Percentiles rank a stretch among this genome's conserved stretches.
phyloP scores from a whole-genome alignment of 2,113 vertebrate species.

The Zootoca vivipara region DNA sequence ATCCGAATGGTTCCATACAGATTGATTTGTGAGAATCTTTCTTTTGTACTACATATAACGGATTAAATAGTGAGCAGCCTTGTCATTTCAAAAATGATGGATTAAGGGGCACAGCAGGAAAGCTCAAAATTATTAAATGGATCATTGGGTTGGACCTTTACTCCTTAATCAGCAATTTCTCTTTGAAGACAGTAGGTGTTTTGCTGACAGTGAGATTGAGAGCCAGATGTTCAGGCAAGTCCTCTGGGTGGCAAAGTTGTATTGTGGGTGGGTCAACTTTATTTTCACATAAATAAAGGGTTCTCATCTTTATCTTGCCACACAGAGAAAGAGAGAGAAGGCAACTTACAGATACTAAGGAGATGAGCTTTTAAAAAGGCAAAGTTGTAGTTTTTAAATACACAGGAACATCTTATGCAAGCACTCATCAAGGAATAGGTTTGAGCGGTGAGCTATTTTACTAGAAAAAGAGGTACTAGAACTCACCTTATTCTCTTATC shows the following conservation, averaged over 20 bases:
- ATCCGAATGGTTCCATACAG: conserved; percentile 45
- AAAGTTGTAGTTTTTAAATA: conserved; percentile 37
- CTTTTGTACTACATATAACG: conserved; percentile 28
- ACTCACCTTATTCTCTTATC: too few species aligned
- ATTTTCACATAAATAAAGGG: conserved; percentile 3
- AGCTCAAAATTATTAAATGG: conserved; percentile 39
- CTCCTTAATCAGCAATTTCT: conserved; percentile 36
- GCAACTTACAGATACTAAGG: conserved; percentile 16
- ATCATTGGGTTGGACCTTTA: conserved; percentile 30
- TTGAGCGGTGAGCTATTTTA: background rate
- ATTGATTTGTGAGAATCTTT: conserved; percentile 50
- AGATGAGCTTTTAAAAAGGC: conserved; percentile 10
- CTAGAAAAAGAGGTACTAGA: too few species aligned
- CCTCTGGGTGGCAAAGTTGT: accelerated
- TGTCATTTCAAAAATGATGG: conserved; percentile 53
- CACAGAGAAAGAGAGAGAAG: background rate
- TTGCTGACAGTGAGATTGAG: conserved; percentile 26
- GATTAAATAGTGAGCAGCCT: conserved; percentile 46
- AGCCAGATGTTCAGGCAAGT: conserved; percentile 12
- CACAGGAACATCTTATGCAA: conserved; percentile 1
- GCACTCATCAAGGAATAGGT: background rate
- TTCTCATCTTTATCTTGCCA: background rate
- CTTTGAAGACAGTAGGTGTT: conserved; percentile 9
- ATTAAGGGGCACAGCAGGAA: conserved; percentile 29
- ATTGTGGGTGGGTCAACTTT: background rate